Evolutionary conservation across 1,140 invertebrate genomes (phyloP), one percentile per base, ranked within the genome.

Genomic region (Pteromalus puparum): DNA sequence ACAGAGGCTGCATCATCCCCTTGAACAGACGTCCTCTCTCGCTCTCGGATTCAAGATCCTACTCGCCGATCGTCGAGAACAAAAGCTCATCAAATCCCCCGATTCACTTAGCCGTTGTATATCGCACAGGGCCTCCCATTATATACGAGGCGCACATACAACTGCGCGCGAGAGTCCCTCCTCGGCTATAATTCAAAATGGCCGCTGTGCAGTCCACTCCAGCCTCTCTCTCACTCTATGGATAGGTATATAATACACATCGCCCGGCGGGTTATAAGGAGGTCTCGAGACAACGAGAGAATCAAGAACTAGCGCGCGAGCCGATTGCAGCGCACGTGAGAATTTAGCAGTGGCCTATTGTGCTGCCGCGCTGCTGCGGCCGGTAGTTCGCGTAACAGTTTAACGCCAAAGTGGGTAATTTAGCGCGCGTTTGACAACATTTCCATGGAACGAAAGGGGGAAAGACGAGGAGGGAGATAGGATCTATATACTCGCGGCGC

Each of bases 351-450:
- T 34, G 10, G 34, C 24, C 61, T 3, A 82, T 82, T 82, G 81
- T 82, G 34, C 24, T 26, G 24, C 15, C 7, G 30, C 48, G 48
- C 48, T 18, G 48, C 72, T 24, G 48, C 73, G 68, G 9, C 34
- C n/a, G 12, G 38, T 38, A 84, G 68, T 84, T 80, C 46, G 12
- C 78, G 70, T 84, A 84, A 84, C 68, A 84, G 70, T 80, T 84
- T 80, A 84, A 80, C 48, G 70, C 28, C 68, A 28, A 84, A 79
- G 34, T 74, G 83, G 77, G 46, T 80, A 65, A 80, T 84, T 84
- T 30, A 73, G 38, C 34, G 42, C 13, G 53, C 65, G 24, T 70
- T 83, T 78, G 65, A 83, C 75, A 78, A 61, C 42, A 53, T 70
- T 72, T 70, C 74, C 68, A 48, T 68, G n/a, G 26, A 67, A 28